Base-by-base conservation (phyloP, 2,113 vertebrate genomes). In the Sander lucioperca region DNA sequence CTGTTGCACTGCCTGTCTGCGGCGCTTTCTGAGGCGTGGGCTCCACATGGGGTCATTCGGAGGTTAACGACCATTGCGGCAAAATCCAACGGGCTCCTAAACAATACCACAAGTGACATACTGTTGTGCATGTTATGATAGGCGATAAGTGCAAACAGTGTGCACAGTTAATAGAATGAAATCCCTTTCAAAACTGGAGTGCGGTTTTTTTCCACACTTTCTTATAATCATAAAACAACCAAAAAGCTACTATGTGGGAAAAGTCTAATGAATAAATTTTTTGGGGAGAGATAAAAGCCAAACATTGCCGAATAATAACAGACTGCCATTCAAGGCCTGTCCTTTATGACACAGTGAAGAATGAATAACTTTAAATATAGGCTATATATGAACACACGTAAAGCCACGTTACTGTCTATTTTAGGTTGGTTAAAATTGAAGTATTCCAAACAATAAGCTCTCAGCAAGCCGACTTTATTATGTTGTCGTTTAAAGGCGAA, bases 61-160 rank as follows among this genome's bases (percentile, higher is more conserved):
- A 97, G 97, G 97, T 97, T 97, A 98, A 96, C 95, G 96, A 95
- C 94, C 96, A 96, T 96, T 97, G 96, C 96, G 95, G 96, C 95
- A 96, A 95, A 87, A 86, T 87, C 95, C 93, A 86, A 92, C 79
- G 83, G 94, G 94, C 93, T 94, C 92, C 93, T 90, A 95, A 95
- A 96, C 95, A 96, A 96, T 95, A 88, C 90, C 87, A 91, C 86
- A 90, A 89, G 89, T 88, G 85, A 89, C 89, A 86, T 47, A 83
- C 89, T 93, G 78, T 63, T 87, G 54, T 80, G 84, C 89, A 77
- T 65, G 79, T 88, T 86, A 82, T 80, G 81, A 86, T 58, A 56
- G 79, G 81, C 71, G 66, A 72, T 54, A 70, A 82, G 79, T 75
- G 88, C 21, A 85, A 90, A 90, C 77, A 71, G 82, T 65, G n/a